Evolutionary conservation across 2,888 invertebrate species (phyloP).

Genomic region (Lissocephala sabroskyi): DNA sequence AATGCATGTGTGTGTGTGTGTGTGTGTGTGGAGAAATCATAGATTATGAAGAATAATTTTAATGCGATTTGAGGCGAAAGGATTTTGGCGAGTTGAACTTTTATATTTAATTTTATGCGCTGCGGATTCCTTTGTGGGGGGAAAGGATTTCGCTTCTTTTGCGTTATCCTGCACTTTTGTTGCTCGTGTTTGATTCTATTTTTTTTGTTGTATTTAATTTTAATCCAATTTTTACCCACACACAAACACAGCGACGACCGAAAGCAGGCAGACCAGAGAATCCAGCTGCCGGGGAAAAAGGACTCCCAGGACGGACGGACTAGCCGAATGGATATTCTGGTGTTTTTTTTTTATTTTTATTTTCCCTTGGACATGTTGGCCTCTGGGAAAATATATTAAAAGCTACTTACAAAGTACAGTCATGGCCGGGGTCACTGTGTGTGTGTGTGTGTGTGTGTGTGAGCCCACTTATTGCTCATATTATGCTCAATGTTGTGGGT

Average conservation of each 20-base stretch:
- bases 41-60: too few species aligned
- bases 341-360: constrained; percentile 10
- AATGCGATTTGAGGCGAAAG: too few species aligned
- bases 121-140: too few species aligned
- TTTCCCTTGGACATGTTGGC: constrained; percentile 24
- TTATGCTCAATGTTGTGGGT: constrained; percentile 1
- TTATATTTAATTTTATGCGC: too few species aligned
- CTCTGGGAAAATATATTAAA: constrained; percentile 61
- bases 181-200: too few species aligned
- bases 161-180: too few species aligned
- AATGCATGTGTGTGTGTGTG: too few species aligned
- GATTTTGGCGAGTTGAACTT: too few species aligned
- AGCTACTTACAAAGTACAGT: constrained; percentile 60
- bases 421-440: constrained; percentile 20
- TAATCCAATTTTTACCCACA: constrained; percentile 50
- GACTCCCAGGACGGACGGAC: too few species aligned
- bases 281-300: neutral
- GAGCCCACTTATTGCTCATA: constrained; percentile 1
- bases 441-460: constrained; percentile 15
- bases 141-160: too few species aligned
- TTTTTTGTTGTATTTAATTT: constrained; percentile 35
- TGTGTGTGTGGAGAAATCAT: too few species aligned
- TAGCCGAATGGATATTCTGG: too few species aligned
- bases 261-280: neutral
- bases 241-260: constrained; percentile 1